Conservation (phyloP, 1,140 invertebrate species). For the Neodiprion fabricii region DNA sequence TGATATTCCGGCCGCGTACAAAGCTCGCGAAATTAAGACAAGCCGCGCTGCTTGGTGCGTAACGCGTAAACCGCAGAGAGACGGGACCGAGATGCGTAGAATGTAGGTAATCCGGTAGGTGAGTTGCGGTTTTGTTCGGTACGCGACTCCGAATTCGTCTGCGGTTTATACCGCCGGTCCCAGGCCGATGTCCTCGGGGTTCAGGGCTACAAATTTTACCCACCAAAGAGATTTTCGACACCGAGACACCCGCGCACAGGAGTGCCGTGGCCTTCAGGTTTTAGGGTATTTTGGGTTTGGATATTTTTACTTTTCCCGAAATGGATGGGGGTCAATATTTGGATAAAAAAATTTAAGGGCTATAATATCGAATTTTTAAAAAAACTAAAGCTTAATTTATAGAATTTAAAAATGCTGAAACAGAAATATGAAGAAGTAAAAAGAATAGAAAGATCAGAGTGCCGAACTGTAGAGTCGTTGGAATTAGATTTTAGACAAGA, state of each 20-base stretch:
- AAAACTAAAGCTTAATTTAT: too few relatives aligned
- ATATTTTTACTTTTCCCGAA: neutral
- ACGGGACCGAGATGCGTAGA: neutral
- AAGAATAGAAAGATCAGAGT: too few relatives aligned
- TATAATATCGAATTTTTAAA: too few relatives aligned
- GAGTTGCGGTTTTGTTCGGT: neutral
- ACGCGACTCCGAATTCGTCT: slow-evolving; percentile 7
- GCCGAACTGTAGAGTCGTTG: too few relatives aligned
- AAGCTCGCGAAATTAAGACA: neutral
- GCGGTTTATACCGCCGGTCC: neutral
- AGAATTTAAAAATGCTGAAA: too few relatives aligned
- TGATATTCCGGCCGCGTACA: neutral
- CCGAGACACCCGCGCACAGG: neutral
- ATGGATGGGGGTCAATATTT: neutral
- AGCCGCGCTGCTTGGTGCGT: neutral
- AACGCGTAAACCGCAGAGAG: neutral
- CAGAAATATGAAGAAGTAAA: too few relatives aligned
- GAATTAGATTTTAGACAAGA: too few relatives aligned
- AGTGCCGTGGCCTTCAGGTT: neutral
- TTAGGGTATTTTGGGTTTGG: neutral
- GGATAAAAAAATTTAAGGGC: too few relatives aligned
- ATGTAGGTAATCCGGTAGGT: neutral
- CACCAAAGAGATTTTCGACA: too few relatives aligned
- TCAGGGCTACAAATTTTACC: too few relatives aligned
- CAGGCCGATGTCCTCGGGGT: too few relatives aligned